Evolutionary conservation across 92 coral and sea anemone genomes (phyloP).

Genomic region (Zoanthus sociatus): DNA sequence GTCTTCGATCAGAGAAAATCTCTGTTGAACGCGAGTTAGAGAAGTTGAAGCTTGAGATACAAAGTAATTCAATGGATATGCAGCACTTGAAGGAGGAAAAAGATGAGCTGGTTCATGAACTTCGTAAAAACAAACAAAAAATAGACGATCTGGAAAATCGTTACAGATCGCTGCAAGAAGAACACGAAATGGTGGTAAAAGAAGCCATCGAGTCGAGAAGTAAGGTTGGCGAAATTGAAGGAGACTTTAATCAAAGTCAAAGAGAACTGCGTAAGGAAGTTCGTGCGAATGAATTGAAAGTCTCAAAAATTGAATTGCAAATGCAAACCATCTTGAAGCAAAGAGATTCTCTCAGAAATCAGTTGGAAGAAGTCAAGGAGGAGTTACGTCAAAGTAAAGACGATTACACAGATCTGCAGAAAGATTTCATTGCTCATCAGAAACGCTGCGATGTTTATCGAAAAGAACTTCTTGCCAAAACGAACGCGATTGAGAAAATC

Average conservation of each 20-base stretch:
- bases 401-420: slow-evolving; percentile 83
- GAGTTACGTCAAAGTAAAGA: slow-evolving; percentile 81
- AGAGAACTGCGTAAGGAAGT: slow-evolving; percentile 77
- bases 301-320: slow-evolving; percentile 86
- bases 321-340: slow-evolving; percentile 84
- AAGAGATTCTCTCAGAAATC: slow-evolving; percentile 79
- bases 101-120: slow-evolving; percentile 73
- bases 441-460: slow-evolving; percentile 90
- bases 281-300: slow-evolving; percentile 75
- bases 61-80: slow-evolving; percentile 59
- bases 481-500: slow-evolving; percentile 79
- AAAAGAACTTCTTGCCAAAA: slow-evolving; percentile 82
- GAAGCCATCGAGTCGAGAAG: slow-evolving; percentile 69
- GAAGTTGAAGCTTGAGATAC: slow-evolving; percentile 68
- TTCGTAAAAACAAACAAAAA: slow-evolving; percentile 66
- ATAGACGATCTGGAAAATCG: slow-evolving; percentile 79
- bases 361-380: slow-evolving; percentile 81
- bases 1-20: slow-evolving; percentile 77
- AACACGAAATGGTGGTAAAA: slow-evolving; percentile 72
- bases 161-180: slow-evolving; percentile 78
- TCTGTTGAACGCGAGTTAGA: slow-evolving; percentile 74
- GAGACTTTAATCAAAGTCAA: slow-evolving; percentile 68
- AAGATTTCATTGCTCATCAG: slow-evolving; percentile 93
- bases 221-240: slow-evolving; percentile 70
- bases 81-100: slow-evolving; percentile 79